A percentile compares a stretch with the other conserved stretches of the same genome.
phyloP scores from a whole-genome alignment of 1,140 invertebrate genomes.

The Aphis gossypii region DNA sequence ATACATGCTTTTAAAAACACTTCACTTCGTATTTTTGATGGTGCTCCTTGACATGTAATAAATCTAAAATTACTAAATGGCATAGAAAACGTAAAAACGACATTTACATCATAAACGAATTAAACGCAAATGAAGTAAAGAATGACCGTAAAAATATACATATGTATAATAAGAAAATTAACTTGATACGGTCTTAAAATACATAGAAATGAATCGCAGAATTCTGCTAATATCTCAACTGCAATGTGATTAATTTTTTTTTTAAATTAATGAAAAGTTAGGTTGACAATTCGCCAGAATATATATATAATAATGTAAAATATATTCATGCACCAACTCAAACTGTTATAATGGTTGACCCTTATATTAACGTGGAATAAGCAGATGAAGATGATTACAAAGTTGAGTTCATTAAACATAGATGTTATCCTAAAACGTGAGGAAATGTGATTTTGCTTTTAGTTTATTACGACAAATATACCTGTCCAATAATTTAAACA shows the following conservation, averaged over 20 bases:
- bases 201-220: neutral
- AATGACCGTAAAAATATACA: neutral
- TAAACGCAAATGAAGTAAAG: neutral
- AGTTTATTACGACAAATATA: conserved; percentile 14
- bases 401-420: neutral
- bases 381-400: neutral
- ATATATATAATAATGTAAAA: neutral
- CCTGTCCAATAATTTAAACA: neutral
- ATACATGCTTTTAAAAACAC: conserved; percentile 21
- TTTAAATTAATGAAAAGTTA: neutral
- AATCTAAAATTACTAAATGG: conserved; percentile 24
- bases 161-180: neutral
- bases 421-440: neutral
- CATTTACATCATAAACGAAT: neutral
- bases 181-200: neutral
- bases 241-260: neutral
- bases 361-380: neutral
- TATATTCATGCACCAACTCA: neutral
- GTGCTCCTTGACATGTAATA: neutral
- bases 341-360: neutral
- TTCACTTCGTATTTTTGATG: neutral
- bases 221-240: neutral
- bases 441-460: neutral
- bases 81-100: neutral
- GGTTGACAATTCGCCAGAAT: neutral